These are phyloP conservation scores for Psittacula cyanocephala DNA, from an alignment of 2,113 vertebrate species.

Conservation along the genomic window DNA sequence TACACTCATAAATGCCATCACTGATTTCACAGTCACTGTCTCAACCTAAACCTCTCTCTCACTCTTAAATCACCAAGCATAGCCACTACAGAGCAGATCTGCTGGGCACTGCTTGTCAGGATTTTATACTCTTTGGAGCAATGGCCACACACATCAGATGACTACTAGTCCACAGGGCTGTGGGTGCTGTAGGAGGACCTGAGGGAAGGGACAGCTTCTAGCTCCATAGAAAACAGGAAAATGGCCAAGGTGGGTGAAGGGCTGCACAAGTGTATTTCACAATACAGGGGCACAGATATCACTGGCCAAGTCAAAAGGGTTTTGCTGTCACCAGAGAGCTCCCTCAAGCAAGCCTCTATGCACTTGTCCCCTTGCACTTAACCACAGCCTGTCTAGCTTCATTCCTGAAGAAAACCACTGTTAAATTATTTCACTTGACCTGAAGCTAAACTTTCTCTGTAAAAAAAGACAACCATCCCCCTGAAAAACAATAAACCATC, in stretches of 20 bases:
- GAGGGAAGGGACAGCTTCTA: not conserved
- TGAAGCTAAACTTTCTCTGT: not conserved
- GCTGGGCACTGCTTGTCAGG: not conserved
- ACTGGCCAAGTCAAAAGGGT: not conserved
- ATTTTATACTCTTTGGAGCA: not conserved
- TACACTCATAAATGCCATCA: rapidly evolving
- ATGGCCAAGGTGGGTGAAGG: rapidly evolving
- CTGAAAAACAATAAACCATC: not conserved
- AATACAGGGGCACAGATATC: not conserved
- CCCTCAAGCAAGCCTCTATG: not conserved
- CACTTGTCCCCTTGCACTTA: not conserved
- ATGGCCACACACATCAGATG: not conserved
- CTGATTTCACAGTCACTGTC: not conserved
- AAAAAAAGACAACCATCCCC: not conserved
- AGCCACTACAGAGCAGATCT: not conserved
- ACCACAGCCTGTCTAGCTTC: not conserved
- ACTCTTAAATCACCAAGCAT: not conserved
- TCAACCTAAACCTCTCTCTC: not conserved
- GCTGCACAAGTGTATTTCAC: not conserved
- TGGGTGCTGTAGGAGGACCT: not conserved
- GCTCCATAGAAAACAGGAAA: rapidly evolving
- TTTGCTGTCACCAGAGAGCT: not conserved
- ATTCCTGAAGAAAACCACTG: not conserved
- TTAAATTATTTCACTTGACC: not conserved
- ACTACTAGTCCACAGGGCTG: not conserved